Evolutionary conservation across 2,888 invertebrate species (phyloP), one percentile per base, ranked within the genome.

Genomic region (Suillia variegata): DNA sequence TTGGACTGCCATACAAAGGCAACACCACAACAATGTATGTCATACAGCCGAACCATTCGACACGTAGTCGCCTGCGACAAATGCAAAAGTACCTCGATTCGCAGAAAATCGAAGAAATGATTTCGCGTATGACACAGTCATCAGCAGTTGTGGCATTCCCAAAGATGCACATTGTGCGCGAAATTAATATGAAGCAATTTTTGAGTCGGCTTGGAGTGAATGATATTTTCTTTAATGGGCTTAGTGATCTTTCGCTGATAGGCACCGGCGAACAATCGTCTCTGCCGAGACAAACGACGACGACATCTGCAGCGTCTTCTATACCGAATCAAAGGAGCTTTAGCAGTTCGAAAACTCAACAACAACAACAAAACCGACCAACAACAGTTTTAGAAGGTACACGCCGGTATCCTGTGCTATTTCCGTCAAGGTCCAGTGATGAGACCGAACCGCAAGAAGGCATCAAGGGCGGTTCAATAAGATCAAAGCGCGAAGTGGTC

Each of bases 211-310:
- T 92, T 58, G 90, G 90, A 0, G 74, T 91, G 0, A 74, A 77
- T 1, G 84, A 88, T 0, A 81, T 93, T 61, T 93, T 94, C 74
- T 76, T 84, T 60, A 84, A 86, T 0, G 66, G 66, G 0, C 74
- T 80, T 54, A 88, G 90, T 1, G 90, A 92, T 79, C 85, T 93
- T 52, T 89, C 88, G 0, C 77, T 90, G 8, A 84, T 92, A 10
- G 85, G 87, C 42, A 54, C 58, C 1, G 61, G 48, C 1, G 56
- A 22, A 8, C 18, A 33, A 38, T 15, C 42, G 2, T 17, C 22
- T 12, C 3, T 21, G 26, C 45, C 22, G 34, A 15, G 22, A 31
- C n/a, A n/a, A n/a, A n/a, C n/a, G n/a, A 22, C 38, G 4, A 20
- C 5, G 8, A 53, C 51, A 33, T 2, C 22, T 13, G 18, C 22